Evolutionary conservation across 2,888 invertebrate genomes (phyloP), one percentile per base, ranked within the genome.

Genomic region (Epistrophe eligans): DNA sequence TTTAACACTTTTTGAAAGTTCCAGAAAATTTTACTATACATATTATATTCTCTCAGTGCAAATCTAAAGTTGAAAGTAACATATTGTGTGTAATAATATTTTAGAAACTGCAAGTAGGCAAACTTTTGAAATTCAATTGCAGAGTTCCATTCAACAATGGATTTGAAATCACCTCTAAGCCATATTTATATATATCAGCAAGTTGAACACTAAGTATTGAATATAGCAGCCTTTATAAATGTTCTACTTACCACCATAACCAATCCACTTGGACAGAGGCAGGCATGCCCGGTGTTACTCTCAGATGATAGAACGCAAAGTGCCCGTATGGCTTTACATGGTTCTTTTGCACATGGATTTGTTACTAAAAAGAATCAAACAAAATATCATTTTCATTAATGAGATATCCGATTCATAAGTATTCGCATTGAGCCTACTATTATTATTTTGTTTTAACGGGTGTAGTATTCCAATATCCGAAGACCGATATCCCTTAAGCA

Each of bases 401-500:
- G 2, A 52, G 0, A 11, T 4, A 2, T 17, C 3, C 4, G 32
- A 58, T 32, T 17, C 2, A 8, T 13, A 24, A n/a, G n/a, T 19
- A 28, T 55, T 40, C 4, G 24, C 7, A 15, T 11, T n/a, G 24
- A 38, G 90, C 90, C 93, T 91, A 93, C 94, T 92, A 74, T 94
- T 93, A 43, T 91, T 90, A 79, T 94, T 94, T 90, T 95, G 95
- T 88, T 95, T 95, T 89, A 95, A 93, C 82, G 95, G 94, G 91
- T 96, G 96, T 43, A 96, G 91, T n/a, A 96, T 94, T 48, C 95
- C 93, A 88, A 96, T 94, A 90, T 96, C 96, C 7, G 95, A 94
- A 13, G 95, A 94, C 88, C 95, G 93, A 79, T 94, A 94, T 17
- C 95, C 94, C 88, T 94, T 94, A 0, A 94, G 93, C 79, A 95